phyloP scores from a whole-genome alignment of 1,140 invertebrate species.

The Nebria ingens region DNA sequence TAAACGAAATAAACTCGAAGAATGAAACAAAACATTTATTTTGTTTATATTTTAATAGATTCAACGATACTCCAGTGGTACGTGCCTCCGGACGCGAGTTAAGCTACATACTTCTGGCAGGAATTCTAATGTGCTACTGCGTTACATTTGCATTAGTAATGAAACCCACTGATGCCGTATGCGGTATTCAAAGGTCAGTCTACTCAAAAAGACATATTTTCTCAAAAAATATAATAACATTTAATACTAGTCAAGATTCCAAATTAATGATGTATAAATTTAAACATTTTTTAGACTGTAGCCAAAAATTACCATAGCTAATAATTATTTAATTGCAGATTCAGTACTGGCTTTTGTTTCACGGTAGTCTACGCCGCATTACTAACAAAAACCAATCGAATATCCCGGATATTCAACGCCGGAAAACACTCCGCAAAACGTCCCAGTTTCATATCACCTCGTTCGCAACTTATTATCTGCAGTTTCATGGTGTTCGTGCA shows the following conservation, averaged over 20 bases:
- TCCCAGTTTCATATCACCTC: slow-evolving; percentile 86
- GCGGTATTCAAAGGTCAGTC: slow-evolving; percentile 67
- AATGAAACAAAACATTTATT: no score
- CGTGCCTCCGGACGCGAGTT: slow-evolving; percentile 82
- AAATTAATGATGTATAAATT: no score
- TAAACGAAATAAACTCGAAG: no score
- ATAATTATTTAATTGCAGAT: slow-evolving; percentile 41
- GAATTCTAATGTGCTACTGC: slow-evolving; percentile 80
- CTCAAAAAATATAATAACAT: no score
- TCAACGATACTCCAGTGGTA: slow-evolving; percentile 80
- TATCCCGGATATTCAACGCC: slow-evolving; percentile 82
- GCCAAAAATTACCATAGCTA: background rate
- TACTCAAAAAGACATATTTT: no score
- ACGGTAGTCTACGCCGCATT: slow-evolving; percentile 85
- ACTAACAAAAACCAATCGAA: slow-evolving; percentile 85
- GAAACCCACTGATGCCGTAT: slow-evolving; percentile 62
- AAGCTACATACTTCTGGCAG: slow-evolving; percentile 76
- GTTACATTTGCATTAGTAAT: slow-evolving; percentile 77
- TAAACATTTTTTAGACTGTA: no score
- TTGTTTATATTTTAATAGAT: no score
- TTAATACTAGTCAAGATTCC: no score
- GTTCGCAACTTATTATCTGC: slow-evolving; percentile 87
- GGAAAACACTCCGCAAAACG: slow-evolving; percentile 78
- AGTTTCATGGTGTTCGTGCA: slow-evolving; percentile 69
- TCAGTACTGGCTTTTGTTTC: slow-evolving; percentile 81